Evolutionary conservation across 2,888 invertebrate species (phyloP).

Genomic region (Rhimphoctona megacephalus): DNA sequence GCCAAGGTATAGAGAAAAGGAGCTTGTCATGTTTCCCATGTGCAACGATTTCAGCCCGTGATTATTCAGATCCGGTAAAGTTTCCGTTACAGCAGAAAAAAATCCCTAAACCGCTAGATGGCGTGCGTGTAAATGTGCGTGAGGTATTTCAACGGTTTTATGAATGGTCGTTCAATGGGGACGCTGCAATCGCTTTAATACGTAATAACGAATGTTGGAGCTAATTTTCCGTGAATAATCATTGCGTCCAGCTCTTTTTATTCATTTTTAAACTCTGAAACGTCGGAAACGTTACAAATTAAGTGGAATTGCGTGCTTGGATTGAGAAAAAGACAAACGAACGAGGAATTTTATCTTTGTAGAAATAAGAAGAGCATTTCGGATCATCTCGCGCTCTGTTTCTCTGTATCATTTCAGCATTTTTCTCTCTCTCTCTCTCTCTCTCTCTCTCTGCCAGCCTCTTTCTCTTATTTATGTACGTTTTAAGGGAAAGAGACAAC

Average conservation of each 20-base stretch:
- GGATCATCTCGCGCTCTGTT: slow-evolving; percentile 77
- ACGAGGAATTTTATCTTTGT: slow-evolving; percentile 9
- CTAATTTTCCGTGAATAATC: slow-evolving; percentile 27
- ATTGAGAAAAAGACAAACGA: background rate
- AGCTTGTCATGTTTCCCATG: background rate
- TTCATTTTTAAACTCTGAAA: background rate
- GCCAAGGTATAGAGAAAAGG: no score
- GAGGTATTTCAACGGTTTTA: slow-evolving; percentile 21
- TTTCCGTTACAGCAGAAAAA: slow-evolving; percentile 54
- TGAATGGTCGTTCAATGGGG: slow-evolving; percentile 16
- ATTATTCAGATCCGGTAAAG: slow-evolving; percentile 24
- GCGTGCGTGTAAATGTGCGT: slow-evolving; percentile 38
- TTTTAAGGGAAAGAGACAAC: slow-evolving; percentile 57
- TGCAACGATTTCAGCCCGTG: background rate
- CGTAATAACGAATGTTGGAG: slow-evolving; percentile 22
- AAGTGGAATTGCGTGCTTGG: slow-evolving; percentile 46
- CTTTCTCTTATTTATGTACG: background rate
- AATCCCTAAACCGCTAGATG: slow-evolving; percentile 23
- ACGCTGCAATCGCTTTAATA: slow-evolving; percentile 9
- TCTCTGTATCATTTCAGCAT: slow-evolving; percentile 65
- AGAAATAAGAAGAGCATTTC: slow-evolving; percentile 37
- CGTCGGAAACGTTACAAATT: slow-evolving; percentile 9
- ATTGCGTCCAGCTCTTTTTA: background rate
- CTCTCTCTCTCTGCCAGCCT: background rate
- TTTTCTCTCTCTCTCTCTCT: background rate